These are phyloP conservation scores for Andrena trimmerana DNA, from an alignment of 2,888 invertebrate species.

Conservation along the genomic window DNA sequence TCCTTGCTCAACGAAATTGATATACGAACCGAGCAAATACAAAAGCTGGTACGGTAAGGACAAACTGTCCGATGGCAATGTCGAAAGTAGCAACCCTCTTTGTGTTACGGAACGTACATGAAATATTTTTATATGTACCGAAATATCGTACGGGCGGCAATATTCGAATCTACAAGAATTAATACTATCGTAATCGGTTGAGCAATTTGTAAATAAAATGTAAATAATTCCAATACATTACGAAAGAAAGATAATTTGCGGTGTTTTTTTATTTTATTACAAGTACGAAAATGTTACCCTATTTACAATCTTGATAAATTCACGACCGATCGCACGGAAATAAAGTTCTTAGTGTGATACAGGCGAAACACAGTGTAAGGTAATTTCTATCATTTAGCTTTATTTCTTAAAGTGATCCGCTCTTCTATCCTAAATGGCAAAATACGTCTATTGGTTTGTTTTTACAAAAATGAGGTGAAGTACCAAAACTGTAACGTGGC, in stretches of 20 bases:
- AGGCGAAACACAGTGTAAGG: constrained; percentile 72
- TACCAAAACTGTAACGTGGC: constrained; percentile 35
- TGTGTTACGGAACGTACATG: not conserved
- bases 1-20: constrained; percentile 93
- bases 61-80: not conserved
- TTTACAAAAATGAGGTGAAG: constrained; percentile 24
- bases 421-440: constrained; percentile 44
- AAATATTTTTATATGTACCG: constrained; percentile 9
- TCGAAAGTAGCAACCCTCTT: constrained; percentile 1
- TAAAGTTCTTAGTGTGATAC: constrained; percentile 76
- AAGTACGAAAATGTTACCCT: constrained; percentile 80
- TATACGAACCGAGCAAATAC: constrained; percentile 86
- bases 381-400: constrained; percentile 59
- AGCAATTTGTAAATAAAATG: constrained; percentile 54
- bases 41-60: constrained; percentile 70
- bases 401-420: constrained; percentile 41
- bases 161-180: constrained; percentile 13
- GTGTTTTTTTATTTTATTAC: constrained; percentile 81
- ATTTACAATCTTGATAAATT: constrained; percentile 81
- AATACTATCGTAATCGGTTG: constrained; percentile 24
- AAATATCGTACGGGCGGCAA: not conserved
- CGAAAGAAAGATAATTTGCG: constrained; percentile 31
- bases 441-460: constrained; percentile 31
- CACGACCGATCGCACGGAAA: constrained; percentile 83
- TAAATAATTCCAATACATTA: constrained; percentile 48